These are phyloP conservation scores for Notocelia uddmanniana DNA, from an alignment of 2,888 invertebrate species.

Conservation along the genomic window DNA sequence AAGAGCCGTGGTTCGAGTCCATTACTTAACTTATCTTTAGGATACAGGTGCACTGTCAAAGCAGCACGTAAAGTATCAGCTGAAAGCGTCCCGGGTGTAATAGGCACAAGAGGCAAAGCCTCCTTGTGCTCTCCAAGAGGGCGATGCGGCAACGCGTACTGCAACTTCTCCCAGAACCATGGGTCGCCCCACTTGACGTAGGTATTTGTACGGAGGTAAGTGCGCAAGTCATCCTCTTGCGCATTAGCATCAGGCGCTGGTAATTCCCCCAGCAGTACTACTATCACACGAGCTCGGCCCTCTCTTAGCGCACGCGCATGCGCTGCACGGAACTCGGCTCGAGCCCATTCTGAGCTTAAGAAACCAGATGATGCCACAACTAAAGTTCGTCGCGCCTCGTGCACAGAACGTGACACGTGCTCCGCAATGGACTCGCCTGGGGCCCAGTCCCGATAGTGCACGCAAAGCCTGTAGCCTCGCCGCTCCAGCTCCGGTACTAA, in stretches of 20 bases:
- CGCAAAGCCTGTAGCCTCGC: constrained; percentile 85
- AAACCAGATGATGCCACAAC: constrained; percentile 60
- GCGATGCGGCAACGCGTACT: constrained; percentile 87
- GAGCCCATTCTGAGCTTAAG: constrained; percentile 85
- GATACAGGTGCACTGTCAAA: constrained; percentile 32
- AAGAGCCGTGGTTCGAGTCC: constrained; percentile 17
- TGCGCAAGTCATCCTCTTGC: constrained; percentile 87
- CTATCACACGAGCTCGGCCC: constrained; percentile 89
- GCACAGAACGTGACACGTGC: constrained; percentile 91
- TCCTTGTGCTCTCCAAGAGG: constrained; percentile 37
- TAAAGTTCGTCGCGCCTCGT: constrained; percentile 85
- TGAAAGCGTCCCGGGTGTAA: constrained; percentile 32
- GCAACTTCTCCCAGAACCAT: constrained; percentile 93
- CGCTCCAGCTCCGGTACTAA: constrained; percentile 89
- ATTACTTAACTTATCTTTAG: constrained; percentile 25
- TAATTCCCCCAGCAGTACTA: constrained; percentile 89
- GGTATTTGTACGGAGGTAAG: constrained; percentile 90
- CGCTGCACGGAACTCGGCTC: constrained; percentile 88
- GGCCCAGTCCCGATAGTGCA: constrained; percentile 91
- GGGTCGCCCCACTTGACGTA: constrained; percentile 93
- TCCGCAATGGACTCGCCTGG: constrained; percentile 90
- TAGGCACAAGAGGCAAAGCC: constrained; percentile 31
- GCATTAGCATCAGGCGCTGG: constrained; percentile 77
- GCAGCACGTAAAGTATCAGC: constrained; percentile 41
- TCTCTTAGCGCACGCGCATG: constrained; percentile 65